phyloP scores from a whole-genome alignment of 2,113 vertebrate genomes.

The Labeo catla region DNA sequence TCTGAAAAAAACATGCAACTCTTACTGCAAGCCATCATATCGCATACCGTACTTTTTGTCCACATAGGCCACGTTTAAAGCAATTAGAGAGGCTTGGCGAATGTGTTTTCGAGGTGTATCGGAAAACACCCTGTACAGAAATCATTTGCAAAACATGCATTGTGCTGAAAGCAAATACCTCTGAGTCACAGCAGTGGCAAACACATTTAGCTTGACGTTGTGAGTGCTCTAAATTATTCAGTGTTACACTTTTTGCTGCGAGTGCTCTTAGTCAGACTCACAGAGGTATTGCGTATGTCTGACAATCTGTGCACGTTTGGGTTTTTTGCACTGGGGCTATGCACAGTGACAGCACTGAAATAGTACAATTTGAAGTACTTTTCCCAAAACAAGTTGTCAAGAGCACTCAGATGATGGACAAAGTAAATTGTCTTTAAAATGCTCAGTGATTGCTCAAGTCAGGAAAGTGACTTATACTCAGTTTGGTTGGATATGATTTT shows the following conservation, averaged over 20 bases:
- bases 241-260: slow-evolving; percentile 11
- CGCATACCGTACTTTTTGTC: neutral
- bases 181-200: slow-evolving; percentile 5
- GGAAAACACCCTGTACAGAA: slow-evolving; percentile 14
- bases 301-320: slow-evolving; percentile 8
- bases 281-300: slow-evolving; percentile 16
- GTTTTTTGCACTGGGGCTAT: neutral
- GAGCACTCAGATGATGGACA: neutral
- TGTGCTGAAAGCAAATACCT: slow-evolving; percentile 10
- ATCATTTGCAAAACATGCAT: slow-evolving; percentile 18
- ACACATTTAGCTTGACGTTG: slow-evolving; percentile 34
- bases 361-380: neutral
- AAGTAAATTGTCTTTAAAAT: neutral
- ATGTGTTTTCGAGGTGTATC: slow-evolving; percentile 8
- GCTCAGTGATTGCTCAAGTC: neutral
- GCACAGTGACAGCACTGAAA: neutral
- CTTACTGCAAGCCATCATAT: neutral
- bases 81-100: neutral
- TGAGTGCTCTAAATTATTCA: slow-evolving; percentile 48
- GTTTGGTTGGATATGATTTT: neutral
- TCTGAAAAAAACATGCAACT: neutral
- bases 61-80: slow-evolving; percentile 6
- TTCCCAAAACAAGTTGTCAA: neutral
- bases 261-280: neutral
- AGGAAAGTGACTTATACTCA: neutral